Conservation (phyloP, 53 echinoderm and acorn worm species). For the Zoroaster sp. region DNA sequence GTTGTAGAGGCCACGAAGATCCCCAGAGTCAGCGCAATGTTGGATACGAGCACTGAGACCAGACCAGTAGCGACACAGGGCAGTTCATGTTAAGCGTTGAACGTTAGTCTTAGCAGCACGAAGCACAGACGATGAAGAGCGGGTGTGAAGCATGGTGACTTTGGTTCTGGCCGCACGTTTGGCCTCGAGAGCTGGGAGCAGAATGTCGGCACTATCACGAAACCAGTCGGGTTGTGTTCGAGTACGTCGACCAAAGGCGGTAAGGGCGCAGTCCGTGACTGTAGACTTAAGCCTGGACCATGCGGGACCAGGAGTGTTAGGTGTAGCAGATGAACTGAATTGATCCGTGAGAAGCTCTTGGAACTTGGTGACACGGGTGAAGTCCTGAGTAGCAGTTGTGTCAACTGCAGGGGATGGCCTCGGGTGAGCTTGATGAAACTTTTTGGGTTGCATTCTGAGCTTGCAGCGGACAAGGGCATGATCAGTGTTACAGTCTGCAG, state of each 20-base stretch:
- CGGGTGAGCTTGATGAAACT: background rate
- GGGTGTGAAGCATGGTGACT: background rate
- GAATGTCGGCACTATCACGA: background rate
- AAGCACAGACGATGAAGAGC: background rate
- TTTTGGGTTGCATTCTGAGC: background rate
- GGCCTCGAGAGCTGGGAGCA: background rate
- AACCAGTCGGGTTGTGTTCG: background rate
- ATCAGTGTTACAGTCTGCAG: background rate
- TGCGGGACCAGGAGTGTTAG: background rate
- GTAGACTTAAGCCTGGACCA: slow-evolving; percentile 4
- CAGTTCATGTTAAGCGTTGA: background rate
- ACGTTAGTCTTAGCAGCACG: background rate
- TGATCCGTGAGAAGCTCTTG: slow-evolving; percentile 11
- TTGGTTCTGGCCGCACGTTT: slow-evolving; percentile 8
- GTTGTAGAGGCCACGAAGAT: slow-evolving; percentile 7
- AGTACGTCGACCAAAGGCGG: background rate
- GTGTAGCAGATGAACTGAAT: background rate
- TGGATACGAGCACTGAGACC: slow-evolving; percentile 9
- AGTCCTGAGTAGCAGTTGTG: background rate
- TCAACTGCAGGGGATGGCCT: background rate
- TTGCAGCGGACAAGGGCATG: slow-evolving; percentile 25
- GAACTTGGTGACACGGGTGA: background rate
- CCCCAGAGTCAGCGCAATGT: background rate
- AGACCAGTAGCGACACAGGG: background rate
- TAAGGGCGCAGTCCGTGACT: background rate